These are phyloP conservation scores for Biston stratarius DNA, from an alignment of 2,888 invertebrate genomes.

Conservation along the genomic window DNA sequence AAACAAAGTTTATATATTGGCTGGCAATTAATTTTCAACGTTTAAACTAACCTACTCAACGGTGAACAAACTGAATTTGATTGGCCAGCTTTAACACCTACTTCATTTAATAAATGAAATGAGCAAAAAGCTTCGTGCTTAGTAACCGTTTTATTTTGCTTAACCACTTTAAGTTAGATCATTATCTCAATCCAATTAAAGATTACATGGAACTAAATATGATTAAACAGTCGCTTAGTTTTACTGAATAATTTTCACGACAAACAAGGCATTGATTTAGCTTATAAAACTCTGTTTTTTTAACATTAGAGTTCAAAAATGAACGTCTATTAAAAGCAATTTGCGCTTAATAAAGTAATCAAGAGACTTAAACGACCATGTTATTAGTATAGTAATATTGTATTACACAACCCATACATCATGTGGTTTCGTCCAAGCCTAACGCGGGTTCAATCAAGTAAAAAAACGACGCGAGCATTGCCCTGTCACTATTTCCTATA, in stretches of 20 bases:
- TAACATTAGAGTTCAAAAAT: conserved; percentile 2
- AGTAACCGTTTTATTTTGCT: conserved; percentile 34
- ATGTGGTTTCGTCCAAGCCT: conserved; percentile 6
- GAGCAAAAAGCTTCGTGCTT: conserved; percentile 36
- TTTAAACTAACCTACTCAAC: conserved; percentile 5
- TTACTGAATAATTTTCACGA: conserved; percentile 16
- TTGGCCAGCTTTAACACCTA: conserved; percentile 31
- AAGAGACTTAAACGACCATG: neutral
- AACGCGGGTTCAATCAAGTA: conserved; percentile 16
- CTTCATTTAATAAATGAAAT: conserved; percentile 23
- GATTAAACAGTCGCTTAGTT: conserved; percentile 10
- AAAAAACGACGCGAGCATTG: conserved; percentile 46
- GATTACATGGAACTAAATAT: conserved; percentile 32
- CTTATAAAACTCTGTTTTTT: conserved; percentile 2
- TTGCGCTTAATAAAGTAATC: conserved; percentile 3
- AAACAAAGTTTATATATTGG: neutral
- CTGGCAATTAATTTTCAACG: neutral
- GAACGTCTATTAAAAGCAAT: neutral
- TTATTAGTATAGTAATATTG: conserved; percentile 9
- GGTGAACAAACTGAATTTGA: conserved; percentile 21
- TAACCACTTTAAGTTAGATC: conserved; percentile 44
- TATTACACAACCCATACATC: conserved; percentile 5
- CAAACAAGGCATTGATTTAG: neutral
- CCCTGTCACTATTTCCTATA: conserved; percentile 21
- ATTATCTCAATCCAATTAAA: conserved; percentile 44